Percentiles rank a stretch among this genome's conserved stretches.
Conservation (phyloP, 2,113 vertebrate genomes). For the Odocoileus hemionus region DNA sequence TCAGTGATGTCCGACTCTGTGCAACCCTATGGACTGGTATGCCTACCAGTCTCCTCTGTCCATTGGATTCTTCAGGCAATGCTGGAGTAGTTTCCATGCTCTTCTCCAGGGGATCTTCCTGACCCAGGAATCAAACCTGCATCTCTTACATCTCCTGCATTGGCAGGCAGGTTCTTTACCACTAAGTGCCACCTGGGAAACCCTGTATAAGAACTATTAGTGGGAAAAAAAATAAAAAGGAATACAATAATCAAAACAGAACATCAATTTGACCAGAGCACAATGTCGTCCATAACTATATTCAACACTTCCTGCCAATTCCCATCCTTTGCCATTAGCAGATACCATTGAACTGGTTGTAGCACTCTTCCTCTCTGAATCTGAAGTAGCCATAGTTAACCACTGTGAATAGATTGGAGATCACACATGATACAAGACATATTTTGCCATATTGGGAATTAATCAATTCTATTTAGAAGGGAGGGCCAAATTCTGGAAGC, state of each 20-base stretch:
- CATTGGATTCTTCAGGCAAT: background rate
- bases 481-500: background rate
- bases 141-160: background rate
- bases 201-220: background rate
- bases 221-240: background rate
- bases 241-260: background rate
- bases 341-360: background rate
- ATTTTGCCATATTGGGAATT: background rate
- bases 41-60: background rate
- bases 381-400: background rate
- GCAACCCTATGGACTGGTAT: background rate
- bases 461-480: background rate
- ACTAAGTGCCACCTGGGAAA: background rate
- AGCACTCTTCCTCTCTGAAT: background rate
- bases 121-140: background rate
- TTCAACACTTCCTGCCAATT: background rate
- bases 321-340: background rate
- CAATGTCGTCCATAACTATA: background rate
- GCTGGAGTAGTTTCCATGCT: background rate
- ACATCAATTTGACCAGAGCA: background rate
- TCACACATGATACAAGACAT: background rate
- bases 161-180: background rate
- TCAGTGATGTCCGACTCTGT: background rate
- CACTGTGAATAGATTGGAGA: background rate
- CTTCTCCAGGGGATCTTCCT: background rate